Base-by-base conservation (phyloP, 2,797 vertebrate genomes). In the Semaprochilodus insignis region DNA sequence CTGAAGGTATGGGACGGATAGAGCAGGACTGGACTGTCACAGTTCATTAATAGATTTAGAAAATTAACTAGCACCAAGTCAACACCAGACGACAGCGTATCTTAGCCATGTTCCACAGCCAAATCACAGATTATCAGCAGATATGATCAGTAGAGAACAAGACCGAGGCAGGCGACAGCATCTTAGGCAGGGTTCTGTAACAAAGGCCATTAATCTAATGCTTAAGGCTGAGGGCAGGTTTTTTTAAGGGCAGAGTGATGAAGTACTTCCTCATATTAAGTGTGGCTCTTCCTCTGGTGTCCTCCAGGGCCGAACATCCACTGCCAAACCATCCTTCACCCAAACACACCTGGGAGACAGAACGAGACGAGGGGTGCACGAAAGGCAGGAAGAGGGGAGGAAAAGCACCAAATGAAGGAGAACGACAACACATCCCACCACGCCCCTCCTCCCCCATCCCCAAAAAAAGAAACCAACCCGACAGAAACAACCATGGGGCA, bases 291-390 rank as follows among this genome's bases (percentile, higher is more conserved):
- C 83, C 84, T 81, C 16, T 52, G 10, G 72, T 88, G 55, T 90
- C 74, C 88, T 69, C 16, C 89, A 99, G 97, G 96, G 95, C 91
- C 92, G 93, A 93, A 97, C 96, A 93, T 96, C 95, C 86, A 97
- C 97, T 96, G 97, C 97, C 97, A 95, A 97, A 96, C 78, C 91
- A 88, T 90, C 92, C 84, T 90, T 90, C 84, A 93, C 92, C 78
- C 93, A 93, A 92, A 89, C 90, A 89, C 91, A 88, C 87, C 85
- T 88, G 21, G 92, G 88, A 72, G 92, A 90, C 77, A 89, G 90
- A 87, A 71, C 88, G 57, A 93, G 93, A 91, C 90, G 85, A 82
- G 77, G 67, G 78, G 62, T 3, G 23, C 70, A 67, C 60, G 54
- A 72, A 52, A 82, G 36, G 27, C 15, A 44, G 82, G 80, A 83